Base-by-base conservation (phyloP, 1,140 invertebrate genomes). In the Pristionchus pacificus region DNA sequence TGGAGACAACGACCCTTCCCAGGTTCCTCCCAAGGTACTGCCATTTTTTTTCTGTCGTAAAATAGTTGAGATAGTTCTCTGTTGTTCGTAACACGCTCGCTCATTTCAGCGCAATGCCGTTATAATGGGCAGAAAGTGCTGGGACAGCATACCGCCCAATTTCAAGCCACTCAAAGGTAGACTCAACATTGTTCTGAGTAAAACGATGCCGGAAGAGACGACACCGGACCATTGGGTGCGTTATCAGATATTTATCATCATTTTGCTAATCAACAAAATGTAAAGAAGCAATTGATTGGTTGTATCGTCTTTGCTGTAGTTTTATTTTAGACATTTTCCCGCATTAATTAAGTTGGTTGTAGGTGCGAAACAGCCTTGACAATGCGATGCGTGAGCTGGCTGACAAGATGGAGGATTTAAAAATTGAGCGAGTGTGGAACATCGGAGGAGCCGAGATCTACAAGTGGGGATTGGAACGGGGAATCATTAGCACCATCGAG, bases 91-190 rank as follows among this genome's bases (percentile, higher is more conserved):
- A n/a, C n/a, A n/a, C n/a, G n/a, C n/a, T n/a, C n/a, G n/a, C n/a
- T n/a, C n/a, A n/a, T n/a, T 69, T 6, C 38, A 73, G 71, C 49
- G 57, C 25, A 97, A 97, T 88, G 91, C 90, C 32, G 92, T 96
- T 0, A 88, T 97, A 10, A 96, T 97, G 93, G 95, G 94, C 0
- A 85, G 92, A 69, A 90, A 88, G 75, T 96, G 93, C 0, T 97
- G 92, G 90, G 90, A 93, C 69, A 91, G 90, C 24, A 92, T 97
- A 68, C 95, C 94, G 1, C 81, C 85, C 19, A 92, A 91, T 79
- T 91, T 88, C 79, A 87, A 90, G 59, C 94, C 94, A 0, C 84
- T 97, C 0, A 67, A 78, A 2, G 85, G 89, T 32, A 87, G 94
- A 74, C 85, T 95, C 2, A 97, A 97, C 85, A 88, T 96, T 71